Evolutionary conservation across 2,888 invertebrate species (phyloP).

Genomic region (Agrypnus murinus): DNA sequence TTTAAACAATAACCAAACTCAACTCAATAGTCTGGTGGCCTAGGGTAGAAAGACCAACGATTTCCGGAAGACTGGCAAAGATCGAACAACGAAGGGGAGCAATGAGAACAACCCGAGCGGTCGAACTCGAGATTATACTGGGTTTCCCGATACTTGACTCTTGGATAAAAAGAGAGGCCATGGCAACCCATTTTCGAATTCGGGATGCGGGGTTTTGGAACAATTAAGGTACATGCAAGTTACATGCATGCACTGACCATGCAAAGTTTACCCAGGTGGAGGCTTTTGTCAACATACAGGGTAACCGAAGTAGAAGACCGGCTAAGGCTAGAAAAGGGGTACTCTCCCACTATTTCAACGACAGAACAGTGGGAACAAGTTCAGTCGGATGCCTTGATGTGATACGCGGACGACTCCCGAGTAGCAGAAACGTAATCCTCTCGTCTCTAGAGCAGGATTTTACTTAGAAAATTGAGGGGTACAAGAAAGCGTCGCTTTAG

Average conservation of each 20-base stretch:
- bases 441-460: background rate
- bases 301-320: too few relatives aligned
- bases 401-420: background rate
- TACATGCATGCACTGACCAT: background rate
- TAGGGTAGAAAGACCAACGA: too few relatives aligned
- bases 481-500: too few relatives aligned
- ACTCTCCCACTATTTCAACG: background rate
- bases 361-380: slow-evolving; percentile 1
- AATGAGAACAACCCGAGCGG: too few relatives aligned
- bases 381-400: background rate
- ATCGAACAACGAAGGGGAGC: too few relatives aligned
- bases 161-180: slow-evolving; percentile 28
- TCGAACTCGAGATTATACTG: slow-evolving; percentile 38
- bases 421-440: background rate
- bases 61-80: too few relatives aligned
- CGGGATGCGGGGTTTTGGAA: background rate
- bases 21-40: too few relatives aligned
- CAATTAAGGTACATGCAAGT: too few relatives aligned
- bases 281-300: too few relatives aligned
- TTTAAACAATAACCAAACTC: too few relatives aligned
- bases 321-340: too few relatives aligned
- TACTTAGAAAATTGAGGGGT: too few relatives aligned
- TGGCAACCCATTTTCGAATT: slow-evolving; percentile 1
- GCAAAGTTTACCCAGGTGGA: background rate
- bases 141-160: slow-evolving; percentile 32